phyloP scores from a whole-genome alignment of 2,888 invertebrate species.

The Geophilus truncorum region DNA sequence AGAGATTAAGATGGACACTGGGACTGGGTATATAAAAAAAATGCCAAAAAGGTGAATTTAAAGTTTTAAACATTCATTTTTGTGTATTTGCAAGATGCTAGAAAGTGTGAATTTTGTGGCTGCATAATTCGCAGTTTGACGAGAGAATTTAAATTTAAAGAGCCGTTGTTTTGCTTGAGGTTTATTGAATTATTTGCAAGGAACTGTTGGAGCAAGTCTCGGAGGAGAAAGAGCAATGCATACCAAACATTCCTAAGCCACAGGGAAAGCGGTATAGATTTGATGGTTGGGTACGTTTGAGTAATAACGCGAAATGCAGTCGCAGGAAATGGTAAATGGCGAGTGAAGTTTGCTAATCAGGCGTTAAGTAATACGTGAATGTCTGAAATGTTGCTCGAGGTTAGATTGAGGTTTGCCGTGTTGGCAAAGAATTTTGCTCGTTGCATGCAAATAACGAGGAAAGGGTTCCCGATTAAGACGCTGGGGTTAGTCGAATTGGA shows the following conservation, averaged over 20 bases:
- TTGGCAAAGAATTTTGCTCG: slow-evolving; percentile 13
- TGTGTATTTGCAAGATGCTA: too few relatives aligned
- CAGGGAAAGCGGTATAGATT: neutral
- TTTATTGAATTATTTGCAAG: too few relatives aligned
- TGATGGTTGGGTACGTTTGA: slow-evolving; percentile 21
- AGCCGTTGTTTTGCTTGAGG: neutral
- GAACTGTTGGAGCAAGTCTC: neutral
- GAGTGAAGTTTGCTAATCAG: slow-evolving; percentile 21
- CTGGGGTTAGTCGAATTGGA: slow-evolving; percentile 19
- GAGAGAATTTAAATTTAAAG: neutral
- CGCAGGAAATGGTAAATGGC: neutral
- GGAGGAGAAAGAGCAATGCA: neutral
- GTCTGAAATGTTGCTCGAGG: neutral
- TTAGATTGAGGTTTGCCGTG: neutral
- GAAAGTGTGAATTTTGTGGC: too few relatives aligned
- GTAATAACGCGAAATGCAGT: neutral
- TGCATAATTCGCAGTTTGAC: neutral
- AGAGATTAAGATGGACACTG: too few relatives aligned
- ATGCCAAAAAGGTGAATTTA: too few relatives aligned
- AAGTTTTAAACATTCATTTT: too few relatives aligned
- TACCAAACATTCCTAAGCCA: slow-evolving; percentile 7
- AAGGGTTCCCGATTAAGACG: slow-evolving; percentile 6
- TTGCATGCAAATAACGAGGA: slow-evolving; percentile 7
- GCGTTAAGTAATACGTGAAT: slow-evolving; percentile 19
- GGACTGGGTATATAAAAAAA: too few relatives aligned